phyloP scores from a whole-genome alignment of 2,113 vertebrate genomes.

The Catharus fuscescens region DNA sequence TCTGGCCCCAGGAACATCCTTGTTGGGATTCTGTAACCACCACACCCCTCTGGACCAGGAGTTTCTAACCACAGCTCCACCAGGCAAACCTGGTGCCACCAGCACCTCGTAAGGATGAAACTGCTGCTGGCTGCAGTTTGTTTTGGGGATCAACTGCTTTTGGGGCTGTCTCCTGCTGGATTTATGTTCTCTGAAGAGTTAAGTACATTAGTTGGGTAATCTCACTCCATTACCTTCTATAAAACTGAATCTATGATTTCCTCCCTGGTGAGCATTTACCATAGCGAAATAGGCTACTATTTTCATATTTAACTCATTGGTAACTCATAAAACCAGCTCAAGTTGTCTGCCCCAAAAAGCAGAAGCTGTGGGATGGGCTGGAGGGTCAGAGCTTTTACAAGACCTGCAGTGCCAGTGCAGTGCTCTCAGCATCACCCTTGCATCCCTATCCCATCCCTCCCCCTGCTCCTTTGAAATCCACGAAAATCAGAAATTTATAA shows the following conservation, averaged over 20 bases:
- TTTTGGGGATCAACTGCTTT: background rate
- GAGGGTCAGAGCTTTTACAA: conserved; percentile 33
- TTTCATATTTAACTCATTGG: conserved; percentile 60
- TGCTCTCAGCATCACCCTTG: conserved; percentile 13
- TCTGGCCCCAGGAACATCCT: background rate
- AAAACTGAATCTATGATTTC: conserved; percentile 68
- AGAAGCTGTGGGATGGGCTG: conserved; percentile 10
- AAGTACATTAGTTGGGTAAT: conserved; percentile 46
- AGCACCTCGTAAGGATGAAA: background rate
- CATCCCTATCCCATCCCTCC: conserved; percentile 38
- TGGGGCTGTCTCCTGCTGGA: background rate
- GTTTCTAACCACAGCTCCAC: background rate
- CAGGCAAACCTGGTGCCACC: background rate
- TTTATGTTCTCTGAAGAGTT: conserved; percentile 45
- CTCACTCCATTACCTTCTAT: conserved; percentile 57
- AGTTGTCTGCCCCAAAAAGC: conserved; percentile 32
- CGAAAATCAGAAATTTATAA: conserved; percentile 78
- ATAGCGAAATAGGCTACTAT: conserved; percentile 33
- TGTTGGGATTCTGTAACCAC: background rate
- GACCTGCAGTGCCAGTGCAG: background rate
- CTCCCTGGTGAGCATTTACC: conserved; percentile 67
- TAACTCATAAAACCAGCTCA: conserved; percentile 70
- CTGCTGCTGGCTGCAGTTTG: background rate
- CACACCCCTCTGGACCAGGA: rapidly evolving
- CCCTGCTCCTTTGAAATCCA: conserved; percentile 71